Percentiles rank a stretch among this genome's conserved stretches.
Evolutionary conservation across 2,797 vertebrate genomes (phyloP).

Genomic region (Poeciliopsis infans): DNA sequence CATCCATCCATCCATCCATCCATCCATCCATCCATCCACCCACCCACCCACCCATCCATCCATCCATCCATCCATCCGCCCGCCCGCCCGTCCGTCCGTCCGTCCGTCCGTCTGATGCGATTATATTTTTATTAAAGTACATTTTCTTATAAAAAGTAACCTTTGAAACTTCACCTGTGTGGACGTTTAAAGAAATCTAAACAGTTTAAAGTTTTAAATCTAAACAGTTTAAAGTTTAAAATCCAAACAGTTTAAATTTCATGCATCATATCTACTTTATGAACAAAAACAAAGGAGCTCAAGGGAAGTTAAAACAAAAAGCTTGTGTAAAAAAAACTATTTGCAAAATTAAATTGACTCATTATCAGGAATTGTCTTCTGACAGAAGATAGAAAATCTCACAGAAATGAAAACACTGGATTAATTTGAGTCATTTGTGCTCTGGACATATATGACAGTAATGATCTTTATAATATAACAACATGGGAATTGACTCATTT

Average conservation of each 20-base stretch:
- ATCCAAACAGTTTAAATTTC: neutral
- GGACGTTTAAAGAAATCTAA: neutral
- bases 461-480: slow-evolving; percentile 13
- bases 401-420: neutral
- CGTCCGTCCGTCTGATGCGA: neutral
- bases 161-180: neutral
- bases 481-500: slow-evolving; percentile 7
- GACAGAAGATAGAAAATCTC: neutral
- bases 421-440: slow-evolving; percentile 5
- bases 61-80: neutral
- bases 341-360: neutral
- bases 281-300: neutral
- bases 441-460: slow-evolving; percentile 16
- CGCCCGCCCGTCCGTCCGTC: no score
- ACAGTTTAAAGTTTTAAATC: neutral
- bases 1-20: neutral
- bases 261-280: neutral
- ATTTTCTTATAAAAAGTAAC: no score
- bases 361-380: neutral
- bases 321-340: neutral
- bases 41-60: neutral
- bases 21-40: neutral
- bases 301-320: neutral
- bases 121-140: no score
- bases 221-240: neutral